These are phyloP conservation scores for Psephotus haematonotus DNA, from an alignment of 2,113 vertebrate species.

Conservation along the genomic window DNA sequence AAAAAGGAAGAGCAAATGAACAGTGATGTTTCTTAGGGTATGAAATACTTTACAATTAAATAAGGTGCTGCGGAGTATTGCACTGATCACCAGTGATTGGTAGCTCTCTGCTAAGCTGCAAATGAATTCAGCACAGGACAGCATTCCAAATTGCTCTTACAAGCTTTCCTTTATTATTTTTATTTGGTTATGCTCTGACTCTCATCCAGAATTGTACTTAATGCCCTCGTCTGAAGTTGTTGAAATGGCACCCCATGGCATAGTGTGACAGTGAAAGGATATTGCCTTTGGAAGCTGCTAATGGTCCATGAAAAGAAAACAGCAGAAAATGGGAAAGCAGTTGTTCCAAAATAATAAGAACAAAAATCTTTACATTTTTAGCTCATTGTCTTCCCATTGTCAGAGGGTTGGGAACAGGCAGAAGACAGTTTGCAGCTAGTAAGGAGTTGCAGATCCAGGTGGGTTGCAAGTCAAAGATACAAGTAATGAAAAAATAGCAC, in stretches of 20 bases:
- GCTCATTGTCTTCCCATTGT: background rate
- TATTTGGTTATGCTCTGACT: conserved; percentile 83
- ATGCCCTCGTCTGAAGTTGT: conserved; percentile 80
- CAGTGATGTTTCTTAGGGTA: conserved; percentile 73
- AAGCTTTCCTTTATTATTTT: conserved; percentile 84
- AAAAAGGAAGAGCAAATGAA: conserved; percentile 78
- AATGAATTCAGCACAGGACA: conserved; percentile 81
- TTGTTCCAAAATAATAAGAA: conserved; percentile 75
- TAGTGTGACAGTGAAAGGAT: conserved; percentile 80
- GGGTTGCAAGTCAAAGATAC: background rate
- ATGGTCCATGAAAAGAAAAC: conserved; percentile 80
- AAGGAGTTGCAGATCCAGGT: background rate
- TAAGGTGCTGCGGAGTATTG: conserved; percentile 67
- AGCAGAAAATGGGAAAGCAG: conserved; percentile 71
- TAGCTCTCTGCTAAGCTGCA: conserved; percentile 76
- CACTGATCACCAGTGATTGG: conserved; percentile 76
- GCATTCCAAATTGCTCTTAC: conserved; percentile 81
- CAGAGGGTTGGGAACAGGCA: background rate
- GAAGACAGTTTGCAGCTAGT: background rate
- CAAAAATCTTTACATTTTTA: conserved; percentile 64
- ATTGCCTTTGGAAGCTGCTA: conserved; percentile 83
- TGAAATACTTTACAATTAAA: conserved; percentile 82
- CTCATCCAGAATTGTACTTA: conserved; percentile 82
- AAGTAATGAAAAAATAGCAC: background rate
- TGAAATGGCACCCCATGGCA: conserved; percentile 78